Conservation (phyloP, 2,888 invertebrate genomes). For the Pyrrhia umbra region DNA sequence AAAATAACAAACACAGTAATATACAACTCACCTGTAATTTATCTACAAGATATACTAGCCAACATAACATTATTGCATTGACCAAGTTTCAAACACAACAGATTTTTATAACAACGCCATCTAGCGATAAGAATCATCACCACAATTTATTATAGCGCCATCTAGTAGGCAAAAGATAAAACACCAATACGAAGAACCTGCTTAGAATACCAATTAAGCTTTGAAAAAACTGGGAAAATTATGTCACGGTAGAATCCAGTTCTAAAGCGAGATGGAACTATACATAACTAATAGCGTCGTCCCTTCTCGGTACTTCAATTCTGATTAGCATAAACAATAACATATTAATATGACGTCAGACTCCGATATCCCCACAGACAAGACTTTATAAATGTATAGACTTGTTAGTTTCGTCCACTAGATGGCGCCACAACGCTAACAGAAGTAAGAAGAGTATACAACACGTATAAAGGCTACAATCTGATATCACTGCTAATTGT, state of each 20-base stretch:
- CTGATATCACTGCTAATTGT: constrained; percentile 6
- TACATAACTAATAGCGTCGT: too few relatives aligned
- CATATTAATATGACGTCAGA: too few relatives aligned
- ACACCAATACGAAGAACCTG: not conserved
- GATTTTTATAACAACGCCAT: constrained; percentile 47
- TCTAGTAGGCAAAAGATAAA: constrained; percentile 15
- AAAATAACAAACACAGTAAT: not conserved
- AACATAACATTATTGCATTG: constrained; percentile 35
- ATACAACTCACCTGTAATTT: not conserved
- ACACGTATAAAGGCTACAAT: constrained; percentile 32
- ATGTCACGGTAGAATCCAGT: too few relatives aligned
- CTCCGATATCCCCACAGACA: not conserved
- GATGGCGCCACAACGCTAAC: constrained; percentile 29
- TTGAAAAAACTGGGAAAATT: not conserved
- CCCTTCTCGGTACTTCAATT: too few relatives aligned
- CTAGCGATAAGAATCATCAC: constrained; percentile 19
- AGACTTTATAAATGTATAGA: not conserved
- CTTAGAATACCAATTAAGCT: not conserved
- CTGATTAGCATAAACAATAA: too few relatives aligned
- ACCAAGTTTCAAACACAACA: constrained; percentile 39
- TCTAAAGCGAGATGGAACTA: too few relatives aligned
- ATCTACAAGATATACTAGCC: constrained; percentile 29
- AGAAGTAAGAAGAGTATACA: constrained; percentile 44
- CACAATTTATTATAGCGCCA: constrained; percentile 24
- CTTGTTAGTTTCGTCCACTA: constrained; percentile 12